Conservation (phyloP, 2,797 vertebrate species). For the Sebastes oblongus region DNA sequence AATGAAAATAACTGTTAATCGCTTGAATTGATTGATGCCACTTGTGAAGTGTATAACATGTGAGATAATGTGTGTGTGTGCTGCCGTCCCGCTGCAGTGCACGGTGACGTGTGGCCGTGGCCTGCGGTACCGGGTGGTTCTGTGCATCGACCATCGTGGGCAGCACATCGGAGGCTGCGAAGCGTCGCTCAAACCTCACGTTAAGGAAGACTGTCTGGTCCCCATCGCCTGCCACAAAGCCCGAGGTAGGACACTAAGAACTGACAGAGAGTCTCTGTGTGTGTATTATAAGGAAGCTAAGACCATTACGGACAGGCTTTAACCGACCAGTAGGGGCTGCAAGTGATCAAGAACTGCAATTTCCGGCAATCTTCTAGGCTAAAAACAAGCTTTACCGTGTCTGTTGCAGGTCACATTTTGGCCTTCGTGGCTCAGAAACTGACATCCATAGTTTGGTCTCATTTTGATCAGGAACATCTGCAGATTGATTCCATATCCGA, state of each 20-base stretch:
- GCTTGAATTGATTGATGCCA: neutral
- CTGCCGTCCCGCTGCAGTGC: constrained; percentile 80
- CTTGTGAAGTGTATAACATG: neutral
- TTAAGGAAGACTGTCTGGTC: constrained; percentile 93
- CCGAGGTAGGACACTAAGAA: constrained; percentile 73
- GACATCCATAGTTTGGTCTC: too few species aligned
- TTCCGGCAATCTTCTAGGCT: too few species aligned
- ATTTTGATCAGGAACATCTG: too few species aligned
- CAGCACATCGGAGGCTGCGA: constrained; percentile 92
- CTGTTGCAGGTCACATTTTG: too few species aligned
- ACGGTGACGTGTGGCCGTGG: constrained; percentile 93
- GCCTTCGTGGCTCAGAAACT: too few species aligned
- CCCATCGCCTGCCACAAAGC: constrained; percentile 90
- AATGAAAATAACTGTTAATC: neutral
- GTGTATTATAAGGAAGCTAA: neutral
- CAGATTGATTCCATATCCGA: too few species aligned
- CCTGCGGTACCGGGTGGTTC: constrained; percentile 90
- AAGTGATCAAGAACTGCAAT: too few species aligned
- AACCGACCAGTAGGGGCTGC: rapidly evolving
- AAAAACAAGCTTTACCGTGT: too few species aligned
- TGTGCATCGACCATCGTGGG: constrained; percentile 91
- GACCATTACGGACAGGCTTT: neutral
- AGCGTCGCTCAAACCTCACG: constrained; percentile 87
- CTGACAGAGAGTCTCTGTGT: neutral
- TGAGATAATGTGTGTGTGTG: neutral